Percentiles rank a stretch among this genome's conserved stretches.
Conservation (phyloP, 2,113 vertebrate genomes). For the Ammodytes marinus region DNA sequence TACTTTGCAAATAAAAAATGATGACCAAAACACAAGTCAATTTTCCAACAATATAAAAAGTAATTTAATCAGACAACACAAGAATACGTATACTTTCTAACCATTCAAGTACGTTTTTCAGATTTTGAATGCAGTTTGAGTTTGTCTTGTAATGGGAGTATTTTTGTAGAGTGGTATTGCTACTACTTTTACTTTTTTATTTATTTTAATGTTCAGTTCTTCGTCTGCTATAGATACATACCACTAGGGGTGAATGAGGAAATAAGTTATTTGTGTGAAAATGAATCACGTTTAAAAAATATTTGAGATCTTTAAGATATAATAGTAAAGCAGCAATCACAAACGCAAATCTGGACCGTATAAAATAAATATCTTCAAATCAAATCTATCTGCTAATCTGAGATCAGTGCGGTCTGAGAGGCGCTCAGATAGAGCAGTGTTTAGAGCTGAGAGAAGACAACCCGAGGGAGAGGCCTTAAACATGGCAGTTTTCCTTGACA, state of each 20-base stretch:
- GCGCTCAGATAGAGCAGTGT: constrained; percentile 40
- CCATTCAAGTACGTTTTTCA: too few relatives aligned
- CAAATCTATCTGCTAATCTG: constrained; percentile 56
- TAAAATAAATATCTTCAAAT: constrained; percentile 71
- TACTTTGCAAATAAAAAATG: not conserved
- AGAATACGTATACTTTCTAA: too few relatives aligned
- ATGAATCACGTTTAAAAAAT: not conserved
- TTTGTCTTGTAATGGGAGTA: not conserved
- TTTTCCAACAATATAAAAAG: not conserved
- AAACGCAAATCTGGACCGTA: constrained; percentile 73
- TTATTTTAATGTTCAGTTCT: not conserved
- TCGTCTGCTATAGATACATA: not conserved
- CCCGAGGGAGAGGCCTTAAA: constrained; percentile 82
- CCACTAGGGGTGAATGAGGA: not conserved
- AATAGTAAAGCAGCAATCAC: constrained; percentile 40
- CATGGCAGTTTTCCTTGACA: constrained; percentile 87
- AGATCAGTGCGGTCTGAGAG: too few relatives aligned
- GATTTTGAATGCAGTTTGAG: not conserved
- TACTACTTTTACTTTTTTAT: not conserved
- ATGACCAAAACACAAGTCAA: not conserved
- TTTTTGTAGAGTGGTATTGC: not conserved
- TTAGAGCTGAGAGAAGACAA: constrained; percentile 12
- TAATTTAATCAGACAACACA: not conserved
- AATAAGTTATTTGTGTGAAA: not conserved
- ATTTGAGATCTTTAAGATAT: not conserved